Evolutionary conservation across 2,113 vertebrate genomes (phyloP).

Genomic region (Poeciliopsis turrubarensis): DNA sequence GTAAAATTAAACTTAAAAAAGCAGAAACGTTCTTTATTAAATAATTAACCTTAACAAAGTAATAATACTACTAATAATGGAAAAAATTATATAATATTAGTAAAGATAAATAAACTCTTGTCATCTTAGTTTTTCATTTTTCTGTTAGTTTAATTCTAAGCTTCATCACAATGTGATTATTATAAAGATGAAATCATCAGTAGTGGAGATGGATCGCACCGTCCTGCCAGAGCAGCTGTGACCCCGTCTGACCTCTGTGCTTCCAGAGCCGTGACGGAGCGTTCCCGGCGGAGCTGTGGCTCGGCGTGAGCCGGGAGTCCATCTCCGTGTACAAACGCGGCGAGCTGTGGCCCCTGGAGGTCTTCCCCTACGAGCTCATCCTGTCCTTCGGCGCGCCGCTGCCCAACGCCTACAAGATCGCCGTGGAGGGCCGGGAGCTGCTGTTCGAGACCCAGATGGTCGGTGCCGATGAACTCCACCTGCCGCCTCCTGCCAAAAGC

Average conservation of each 20-base stretch:
- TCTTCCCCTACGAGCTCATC: constrained; percentile 94
- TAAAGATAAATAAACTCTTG: too few relatives aligned
- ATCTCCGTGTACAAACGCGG: constrained; percentile 96
- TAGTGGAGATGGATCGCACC: neutral
- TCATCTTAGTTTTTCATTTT: too few relatives aligned
- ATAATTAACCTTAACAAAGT: too few relatives aligned
- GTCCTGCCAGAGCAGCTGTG: neutral
- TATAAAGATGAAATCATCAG: too few relatives aligned
- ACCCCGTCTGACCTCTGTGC: neutral
- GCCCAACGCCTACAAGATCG: constrained; percentile 92
- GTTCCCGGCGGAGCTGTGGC: constrained; percentile 92
- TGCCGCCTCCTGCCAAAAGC: neutral
- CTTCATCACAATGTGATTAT: too few relatives aligned
- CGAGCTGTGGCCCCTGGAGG: constrained; percentile 89
- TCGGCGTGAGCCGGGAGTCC: constrained; percentile 91
- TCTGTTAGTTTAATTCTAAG: too few relatives aligned
- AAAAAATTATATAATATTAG: too few relatives aligned
- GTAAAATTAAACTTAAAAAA: too few relatives aligned
- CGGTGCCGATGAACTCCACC: accelerated
- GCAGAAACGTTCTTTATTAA: too few relatives aligned
- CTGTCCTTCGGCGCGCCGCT: constrained; percentile 94
- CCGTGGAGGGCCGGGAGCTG: constrained; percentile 92
- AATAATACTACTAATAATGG: too few relatives aligned
- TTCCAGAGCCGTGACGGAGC: constrained; percentile 87
- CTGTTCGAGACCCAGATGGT: constrained; percentile 93